Percentiles rank a stretch among this genome's conserved stretches.
phyloP scores from a whole-genome alignment of 2,113 vertebrate genomes.

The Triplophysa tibetana region DNA sequence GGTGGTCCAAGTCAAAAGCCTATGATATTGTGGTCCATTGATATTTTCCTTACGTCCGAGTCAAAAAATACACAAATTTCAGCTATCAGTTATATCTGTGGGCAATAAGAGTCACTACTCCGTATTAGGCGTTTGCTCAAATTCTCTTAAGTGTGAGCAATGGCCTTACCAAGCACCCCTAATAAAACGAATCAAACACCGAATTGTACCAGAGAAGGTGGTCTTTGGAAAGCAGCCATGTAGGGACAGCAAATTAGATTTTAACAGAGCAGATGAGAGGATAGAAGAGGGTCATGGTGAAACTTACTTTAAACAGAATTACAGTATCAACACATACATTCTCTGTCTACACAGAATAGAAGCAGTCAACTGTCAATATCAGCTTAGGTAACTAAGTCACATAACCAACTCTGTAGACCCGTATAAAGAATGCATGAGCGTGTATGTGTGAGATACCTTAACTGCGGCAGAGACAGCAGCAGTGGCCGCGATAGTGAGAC shows the following conservation, averaged over 20 bases:
- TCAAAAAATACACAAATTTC: no score
- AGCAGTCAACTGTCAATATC: background rate
- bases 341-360: background rate
- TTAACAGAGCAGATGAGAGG: background rate
- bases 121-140: no score
- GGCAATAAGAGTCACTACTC: no score
- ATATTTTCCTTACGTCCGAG: background rate
- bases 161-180: background rate
- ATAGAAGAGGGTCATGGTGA: background rate
- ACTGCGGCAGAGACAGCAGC: constrained; percentile 86
- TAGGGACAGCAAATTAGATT: background rate
- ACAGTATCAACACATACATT: background rate
- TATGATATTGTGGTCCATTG: background rate
- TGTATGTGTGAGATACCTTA: constrained; percentile 67
- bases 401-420: background rate
- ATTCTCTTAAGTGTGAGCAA: no score
- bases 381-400: constrained; percentile 3
- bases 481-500: constrained; percentile 82
- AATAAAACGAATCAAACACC: background rate
- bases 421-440: constrained; percentile 2
- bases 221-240: background rate
- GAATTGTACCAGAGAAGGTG: background rate
- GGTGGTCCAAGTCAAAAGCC: background rate
- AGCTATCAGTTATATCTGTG: no score
- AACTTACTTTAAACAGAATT: background rate